phyloP scores from a whole-genome alignment of 1,140 invertebrate genomes.

The Platorchestia sp. region DNA sequence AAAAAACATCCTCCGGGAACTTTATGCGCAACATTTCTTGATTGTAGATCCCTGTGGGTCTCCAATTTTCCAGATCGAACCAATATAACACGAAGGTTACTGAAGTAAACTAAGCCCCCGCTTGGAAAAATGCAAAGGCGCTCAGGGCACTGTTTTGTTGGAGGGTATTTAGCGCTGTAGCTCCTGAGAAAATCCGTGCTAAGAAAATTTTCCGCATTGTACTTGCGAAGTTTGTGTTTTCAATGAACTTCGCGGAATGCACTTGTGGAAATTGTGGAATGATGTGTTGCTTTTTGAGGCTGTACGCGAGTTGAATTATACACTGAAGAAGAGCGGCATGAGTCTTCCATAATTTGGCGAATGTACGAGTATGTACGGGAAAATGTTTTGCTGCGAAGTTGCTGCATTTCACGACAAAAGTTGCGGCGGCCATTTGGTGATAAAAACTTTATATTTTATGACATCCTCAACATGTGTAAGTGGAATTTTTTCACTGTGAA shows the following conservation, averaged over 20 bases:
- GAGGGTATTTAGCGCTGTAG: background rate
- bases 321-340: background rate
- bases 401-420: too few species aligned
- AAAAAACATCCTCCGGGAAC: background rate
- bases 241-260: too few species aligned
- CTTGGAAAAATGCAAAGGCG: background rate
- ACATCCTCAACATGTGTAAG: too few species aligned
- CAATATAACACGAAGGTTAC: background rate
- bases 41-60: background rate
- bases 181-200: background rate
- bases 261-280: background rate
- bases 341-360: too few species aligned
- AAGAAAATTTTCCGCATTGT: background rate
- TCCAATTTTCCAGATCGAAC: background rate
- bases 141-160: background rate
- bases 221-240: too few species aligned
- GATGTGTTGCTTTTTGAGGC: background rate
- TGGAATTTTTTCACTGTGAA: too few species aligned
- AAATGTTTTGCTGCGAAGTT: too few species aligned
- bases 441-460: too few species aligned
- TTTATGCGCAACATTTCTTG: background rate
- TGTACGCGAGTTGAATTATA: background rate
- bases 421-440: too few species aligned
- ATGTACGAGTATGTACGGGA: too few species aligned
- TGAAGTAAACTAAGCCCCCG: background rate